Conservation (phyloP, 1,140 invertebrate species). For the Nephila pilipes region DNA sequence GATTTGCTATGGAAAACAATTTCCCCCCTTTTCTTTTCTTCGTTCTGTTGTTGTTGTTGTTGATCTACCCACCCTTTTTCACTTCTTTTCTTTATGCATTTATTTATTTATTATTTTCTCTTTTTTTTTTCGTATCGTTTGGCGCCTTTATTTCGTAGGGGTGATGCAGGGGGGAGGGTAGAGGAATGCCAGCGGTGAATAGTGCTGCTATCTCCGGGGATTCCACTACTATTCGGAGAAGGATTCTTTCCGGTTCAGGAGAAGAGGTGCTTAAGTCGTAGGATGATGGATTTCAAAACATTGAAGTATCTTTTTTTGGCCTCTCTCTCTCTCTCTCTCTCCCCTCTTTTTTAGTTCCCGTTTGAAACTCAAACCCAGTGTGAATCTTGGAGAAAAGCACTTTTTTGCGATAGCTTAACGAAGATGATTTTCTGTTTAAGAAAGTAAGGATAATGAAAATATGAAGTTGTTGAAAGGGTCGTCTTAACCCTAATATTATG, state of each 20-base stretch:
- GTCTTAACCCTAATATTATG: no score
- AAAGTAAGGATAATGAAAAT: no score
- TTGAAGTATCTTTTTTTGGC: background rate
- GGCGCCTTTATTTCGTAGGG: slow-evolving; percentile 36
- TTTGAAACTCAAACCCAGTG: no score
- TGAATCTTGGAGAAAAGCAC: no score
- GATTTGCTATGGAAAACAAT: slow-evolving; percentile 76
- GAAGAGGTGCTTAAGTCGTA: slow-evolving; percentile 32
- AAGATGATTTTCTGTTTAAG: no score
- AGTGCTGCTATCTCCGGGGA: slow-evolving; percentile 40
- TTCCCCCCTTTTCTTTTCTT: slow-evolving; percentile 26
- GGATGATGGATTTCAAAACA: slow-evolving; percentile 29
- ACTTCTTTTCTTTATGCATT: background rate
- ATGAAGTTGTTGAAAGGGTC: no score
- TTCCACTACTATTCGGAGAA: slow-evolving; percentile 10
- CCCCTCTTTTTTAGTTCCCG: no score
- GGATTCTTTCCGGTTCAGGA: background rate
- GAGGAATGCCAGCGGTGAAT: slow-evolving; percentile 20
- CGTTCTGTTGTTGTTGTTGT: slow-evolving; percentile 58
- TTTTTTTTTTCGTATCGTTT: slow-evolving; percentile 46
- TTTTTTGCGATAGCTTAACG: no score
- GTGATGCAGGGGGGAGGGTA: background rate
- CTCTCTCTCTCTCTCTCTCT: no score
- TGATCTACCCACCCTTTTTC: slow-evolving; percentile 49
- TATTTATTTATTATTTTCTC: slow-evolving; percentile 68